Evolutionary conservation across 2,113 vertebrate species (phyloP).

Genomic region (Podarcis muralis): DNA sequence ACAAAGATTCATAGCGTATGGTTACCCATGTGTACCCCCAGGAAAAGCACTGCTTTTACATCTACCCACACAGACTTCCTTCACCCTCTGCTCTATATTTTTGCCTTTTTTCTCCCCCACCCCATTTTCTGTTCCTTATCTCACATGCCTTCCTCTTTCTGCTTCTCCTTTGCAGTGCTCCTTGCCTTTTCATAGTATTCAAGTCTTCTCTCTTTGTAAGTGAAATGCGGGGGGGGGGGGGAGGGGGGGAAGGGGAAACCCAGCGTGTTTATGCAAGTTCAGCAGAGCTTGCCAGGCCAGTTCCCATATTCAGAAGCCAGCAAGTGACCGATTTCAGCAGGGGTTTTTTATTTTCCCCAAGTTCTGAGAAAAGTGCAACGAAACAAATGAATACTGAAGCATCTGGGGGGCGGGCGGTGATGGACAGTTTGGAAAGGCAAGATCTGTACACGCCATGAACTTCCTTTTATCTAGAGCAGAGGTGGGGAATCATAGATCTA

Average conservation of each 20-base stretch:
- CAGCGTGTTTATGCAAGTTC: neutral
- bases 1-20: too few species aligned
- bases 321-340: neutral
- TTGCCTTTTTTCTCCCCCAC: too few species aligned
- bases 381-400: neutral
- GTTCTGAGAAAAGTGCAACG: neutral
- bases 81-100: neutral
- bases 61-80: neutral
- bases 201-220: neutral
- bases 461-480: too few species aligned
- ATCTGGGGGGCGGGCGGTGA: neutral
- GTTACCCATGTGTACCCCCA: too few species aligned
- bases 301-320: neutral
- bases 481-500: too few species aligned
- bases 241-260: neutral
- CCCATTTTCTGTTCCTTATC: neutral
- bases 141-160: neutral
- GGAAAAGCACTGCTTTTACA: neutral
- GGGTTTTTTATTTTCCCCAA: neutral
- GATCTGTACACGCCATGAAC: neutral
- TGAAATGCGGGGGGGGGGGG: neutral
- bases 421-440: slow-evolving; percentile 47
- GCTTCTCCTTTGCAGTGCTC: neutral
- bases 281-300: neutral
- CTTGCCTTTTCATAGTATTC: neutral